These are phyloP conservation scores for Armadillidium nasatum DNA, from an alignment of 1,140 invertebrate species.

Conservation along the genomic window DNA sequence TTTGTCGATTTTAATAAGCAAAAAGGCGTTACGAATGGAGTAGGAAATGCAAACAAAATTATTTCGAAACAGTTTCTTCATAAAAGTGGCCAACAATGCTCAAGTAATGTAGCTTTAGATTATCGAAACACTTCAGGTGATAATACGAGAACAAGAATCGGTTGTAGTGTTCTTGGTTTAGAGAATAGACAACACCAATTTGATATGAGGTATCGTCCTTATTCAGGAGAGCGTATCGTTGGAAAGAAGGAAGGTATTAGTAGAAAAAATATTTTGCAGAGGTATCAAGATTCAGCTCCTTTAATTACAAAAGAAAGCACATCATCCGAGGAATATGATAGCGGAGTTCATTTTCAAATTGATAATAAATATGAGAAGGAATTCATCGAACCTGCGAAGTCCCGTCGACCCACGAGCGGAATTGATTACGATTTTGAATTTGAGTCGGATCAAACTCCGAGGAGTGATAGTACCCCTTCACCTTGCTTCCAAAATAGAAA, in stretches of 20 bases:
- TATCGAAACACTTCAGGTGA: conserved; percentile 40
- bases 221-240: neutral
- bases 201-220: neutral
- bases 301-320: conserved; percentile 9
- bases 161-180: neutral
- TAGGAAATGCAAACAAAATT: conserved; percentile 43
- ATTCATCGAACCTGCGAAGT: conserved; percentile 12
- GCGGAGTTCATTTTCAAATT: conserved; percentile 40
- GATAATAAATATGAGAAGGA: conserved; percentile 39
- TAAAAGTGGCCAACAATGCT: neutral
- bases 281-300: conserved; percentile 31
- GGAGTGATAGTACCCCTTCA: conserved; percentile 28
- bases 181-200: neutral
- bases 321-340: conserved; percentile 43
- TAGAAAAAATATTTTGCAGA: conserved; percentile 26
- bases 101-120: conserved; percentile 39
- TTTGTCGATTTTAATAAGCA: conserved; percentile 10
- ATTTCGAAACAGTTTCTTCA: conserved; percentile 41
- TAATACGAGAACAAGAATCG: conserved; percentile 27
- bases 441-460: conserved; percentile 28
- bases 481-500: conserved; percentile 1
- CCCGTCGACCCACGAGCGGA: conserved; percentile 27
- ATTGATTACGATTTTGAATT: conserved; percentile 28
- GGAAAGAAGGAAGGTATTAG: conserved; percentile 26
- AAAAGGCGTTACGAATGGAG: conserved; percentile 37